Conservation (phyloP, 2,888 invertebrate genomes). For the Spicauda simplicius region DNA sequence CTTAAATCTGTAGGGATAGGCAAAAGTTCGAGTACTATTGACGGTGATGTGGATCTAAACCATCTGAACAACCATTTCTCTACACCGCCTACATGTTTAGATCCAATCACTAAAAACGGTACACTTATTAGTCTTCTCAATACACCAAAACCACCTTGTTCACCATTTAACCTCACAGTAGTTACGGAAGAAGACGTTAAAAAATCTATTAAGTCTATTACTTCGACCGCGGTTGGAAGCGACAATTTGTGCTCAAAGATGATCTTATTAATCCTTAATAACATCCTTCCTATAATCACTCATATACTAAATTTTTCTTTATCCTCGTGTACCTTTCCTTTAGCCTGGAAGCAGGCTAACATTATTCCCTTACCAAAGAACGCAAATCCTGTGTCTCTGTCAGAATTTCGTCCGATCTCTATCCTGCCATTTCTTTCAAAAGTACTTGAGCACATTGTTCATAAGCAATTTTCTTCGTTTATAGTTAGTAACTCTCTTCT, state of each 20-base stretch:
- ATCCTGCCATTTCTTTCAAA: slow-evolving; percentile 14
- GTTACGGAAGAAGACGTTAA: slow-evolving; percentile 25
- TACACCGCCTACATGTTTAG: not conserved
- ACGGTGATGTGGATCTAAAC: slow-evolving; percentile 14
- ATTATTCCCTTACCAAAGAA: not conserved
- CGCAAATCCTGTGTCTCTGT: not conserved
- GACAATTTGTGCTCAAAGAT: not conserved
- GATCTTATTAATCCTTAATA: slow-evolving; percentile 2
- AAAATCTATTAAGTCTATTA: slow-evolving; percentile 11
- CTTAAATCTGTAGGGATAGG: slow-evolving; percentile 25
- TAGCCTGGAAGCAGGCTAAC: not conserved
- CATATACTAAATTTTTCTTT: slow-evolving; percentile 7
- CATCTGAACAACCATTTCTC: not conserved
- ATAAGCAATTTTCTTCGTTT: not conserved
- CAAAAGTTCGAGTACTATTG: not conserved
- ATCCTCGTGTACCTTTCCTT: not conserved
- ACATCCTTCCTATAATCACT: not conserved
- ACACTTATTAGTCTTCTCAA: not conserved
- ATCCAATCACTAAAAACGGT: not conserved
- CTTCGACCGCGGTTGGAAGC: slow-evolving; percentile 8
- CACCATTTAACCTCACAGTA: slow-evolving; percentile 3
- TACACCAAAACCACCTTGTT: not conserved
- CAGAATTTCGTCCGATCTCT: not conserved
- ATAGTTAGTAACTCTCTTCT: too few relatives aligned
- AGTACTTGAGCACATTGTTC: slow-evolving; percentile 10